phyloP scores from a whole-genome alignment of 2,888 invertebrate species.

The Germaria angustata region DNA sequence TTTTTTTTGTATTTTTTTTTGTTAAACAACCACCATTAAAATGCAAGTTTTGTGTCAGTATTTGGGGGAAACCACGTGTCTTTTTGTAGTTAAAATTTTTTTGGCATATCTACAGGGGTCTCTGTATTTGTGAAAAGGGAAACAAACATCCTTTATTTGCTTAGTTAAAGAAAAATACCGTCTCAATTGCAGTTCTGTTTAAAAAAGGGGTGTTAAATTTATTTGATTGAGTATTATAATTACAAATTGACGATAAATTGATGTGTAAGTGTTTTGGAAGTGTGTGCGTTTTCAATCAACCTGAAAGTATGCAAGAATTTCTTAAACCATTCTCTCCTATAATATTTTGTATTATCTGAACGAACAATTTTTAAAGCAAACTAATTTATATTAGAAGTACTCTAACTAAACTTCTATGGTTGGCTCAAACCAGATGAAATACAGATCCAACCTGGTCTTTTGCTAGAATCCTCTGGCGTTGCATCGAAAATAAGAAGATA shows the following conservation, averaged over 20 bases:
- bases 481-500: too few relatives aligned
- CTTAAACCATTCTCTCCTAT: neutral
- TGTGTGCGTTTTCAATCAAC: slow-evolving; percentile 10
- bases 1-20: slow-evolving; percentile 29
- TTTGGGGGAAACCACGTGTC: slow-evolving; percentile 57
- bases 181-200: slow-evolving; percentile 27
- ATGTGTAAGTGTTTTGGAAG: slow-evolving; percentile 27
- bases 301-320: slow-evolving; percentile 30
- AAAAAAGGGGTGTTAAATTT: slow-evolving; percentile 52
- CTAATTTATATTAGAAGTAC: too few relatives aligned
- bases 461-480: too few relatives aligned
- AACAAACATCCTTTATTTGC: slow-evolving; percentile 61
- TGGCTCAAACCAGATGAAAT: too few relatives aligned
- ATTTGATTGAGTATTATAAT: slow-evolving; percentile 65
- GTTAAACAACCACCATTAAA: slow-evolving; percentile 53
- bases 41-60: slow-evolving; percentile 10
- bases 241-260: slow-evolving; percentile 64
- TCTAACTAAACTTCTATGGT: too few relatives aligned
- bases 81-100: slow-evolving; percentile 42
- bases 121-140: neutral
- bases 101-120: slow-evolving; percentile 54
- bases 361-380: too few relatives aligned
- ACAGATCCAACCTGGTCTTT: too few relatives aligned
- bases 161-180: slow-evolving; percentile 46
- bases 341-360: too few relatives aligned